Evolutionary conservation across 2,113 vertebrate species (phyloP), one percentile per base, ranked within the genome.

Genomic region (Mellivora capensis): DNA sequence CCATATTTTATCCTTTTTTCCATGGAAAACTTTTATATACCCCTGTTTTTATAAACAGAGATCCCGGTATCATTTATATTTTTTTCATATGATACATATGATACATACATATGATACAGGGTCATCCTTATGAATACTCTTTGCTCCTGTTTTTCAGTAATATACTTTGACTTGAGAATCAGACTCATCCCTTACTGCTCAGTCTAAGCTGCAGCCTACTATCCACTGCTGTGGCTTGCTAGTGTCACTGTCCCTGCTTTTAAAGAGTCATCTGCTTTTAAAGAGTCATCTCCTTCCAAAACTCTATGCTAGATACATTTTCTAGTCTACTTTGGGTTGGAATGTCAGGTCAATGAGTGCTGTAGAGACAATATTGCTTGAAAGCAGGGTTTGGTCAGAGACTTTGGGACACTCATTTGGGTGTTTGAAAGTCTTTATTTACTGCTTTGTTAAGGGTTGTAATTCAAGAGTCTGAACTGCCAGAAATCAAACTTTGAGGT

Each of bases 381-480:
- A 71, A 92, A 71, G 64, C 52, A 91, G 79, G 87, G n/a, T 91
- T 94, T 83, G 83, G 85, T 42, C 23, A 29, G 88, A 94, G 72
- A 61, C 29, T 74, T 64, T 31, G 52, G 69, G 37, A 85, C 42
- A 47, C 42, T 87, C 44, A 77, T 81, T 71, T 97, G 79, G 54
- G 77, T 21, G 27, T 42, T 84, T 29, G 29, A 77, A 96, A 49
- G 52, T 93, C 80, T 95, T 96, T 39, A 69, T 95, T 93, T 93
- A 87, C 29, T 92, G 89, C 69, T 95, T 90, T 91, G 27, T 80
- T 87, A 37, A n/a, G 44, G 23, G 54, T 47, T 80, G 29, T 96
- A 87, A 95, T 83, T 95, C 87, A 94, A 69, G 91, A 77, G 83
- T 93, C 31, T 93, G 82, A 93, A 88, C 10, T 80, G 79, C 57